Evolutionary conservation across 2,113 vertebrate species (phyloP).

Genomic region (Polypterus senegalus): DNA sequence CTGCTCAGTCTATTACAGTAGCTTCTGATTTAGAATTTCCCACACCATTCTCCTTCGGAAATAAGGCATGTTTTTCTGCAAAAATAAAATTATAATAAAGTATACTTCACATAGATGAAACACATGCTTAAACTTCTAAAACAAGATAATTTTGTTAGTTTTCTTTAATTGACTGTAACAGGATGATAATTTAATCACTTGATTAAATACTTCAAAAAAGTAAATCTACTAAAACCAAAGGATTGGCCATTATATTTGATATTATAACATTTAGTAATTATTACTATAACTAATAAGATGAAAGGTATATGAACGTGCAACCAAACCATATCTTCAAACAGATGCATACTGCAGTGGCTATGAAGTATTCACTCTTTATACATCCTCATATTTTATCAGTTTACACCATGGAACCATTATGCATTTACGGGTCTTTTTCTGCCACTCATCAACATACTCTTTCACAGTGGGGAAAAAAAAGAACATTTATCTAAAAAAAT

Average conservation of each 20-base stretch:
- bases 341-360: too few relatives aligned
- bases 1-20: conserved; percentile 45
- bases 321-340: too few relatives aligned
- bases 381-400: too few relatives aligned
- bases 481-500: too few relatives aligned
- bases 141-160: background rate
- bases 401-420: too few relatives aligned
- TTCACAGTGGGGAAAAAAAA: too few relatives aligned
- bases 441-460: too few relatives aligned
- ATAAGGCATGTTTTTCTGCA: conserved; percentile 76
- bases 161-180: background rate
- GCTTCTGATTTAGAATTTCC: conserved; percentile 81
- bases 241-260: background rate
- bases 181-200: background rate
- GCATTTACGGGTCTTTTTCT: too few relatives aligned
- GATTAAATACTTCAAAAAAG: background rate
- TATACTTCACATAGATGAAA: background rate
- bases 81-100: conserved; percentile 15
- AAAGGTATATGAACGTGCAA: too few relatives aligned
- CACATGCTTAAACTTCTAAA: background rate
- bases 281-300: too few relatives aligned
- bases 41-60: conserved; percentile 85
- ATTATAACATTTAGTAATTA: too few relatives aligned
- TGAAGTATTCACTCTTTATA: too few relatives aligned
- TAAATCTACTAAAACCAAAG: background rate